Conservation (phyloP, 2,797 vertebrate species). For the Telmatherina bonti region DNA sequence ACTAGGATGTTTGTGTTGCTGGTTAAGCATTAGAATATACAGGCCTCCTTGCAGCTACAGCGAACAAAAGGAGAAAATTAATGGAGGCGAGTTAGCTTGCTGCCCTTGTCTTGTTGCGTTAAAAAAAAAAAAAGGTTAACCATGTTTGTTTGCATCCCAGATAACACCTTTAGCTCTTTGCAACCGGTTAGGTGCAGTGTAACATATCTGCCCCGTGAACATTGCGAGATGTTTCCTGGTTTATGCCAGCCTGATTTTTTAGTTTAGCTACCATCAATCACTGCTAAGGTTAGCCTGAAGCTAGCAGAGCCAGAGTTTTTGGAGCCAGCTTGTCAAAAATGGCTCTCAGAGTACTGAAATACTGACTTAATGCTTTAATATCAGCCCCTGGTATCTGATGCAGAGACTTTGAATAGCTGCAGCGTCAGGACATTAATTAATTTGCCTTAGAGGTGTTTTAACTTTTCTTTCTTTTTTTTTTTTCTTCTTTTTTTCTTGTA, state of each 20-base stretch:
- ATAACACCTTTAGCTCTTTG: slow-evolving; percentile 14
- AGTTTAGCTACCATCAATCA: slow-evolving; percentile 25
- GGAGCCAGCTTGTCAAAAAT: slow-evolving; percentile 46
- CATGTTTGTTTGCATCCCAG: slow-evolving; percentile 50
- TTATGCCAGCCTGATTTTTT: slow-evolving; percentile 12
- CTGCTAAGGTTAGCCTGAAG: slow-evolving; percentile 52
- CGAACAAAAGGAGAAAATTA: slow-evolving; percentile 84
- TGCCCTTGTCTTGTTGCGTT: slow-evolving; percentile 45
- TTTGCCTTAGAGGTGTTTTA: neutral
- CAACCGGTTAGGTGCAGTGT: slow-evolving; percentile 13
- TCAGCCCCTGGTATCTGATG: slow-evolving; percentile 3
- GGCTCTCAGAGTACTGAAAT: slow-evolving; percentile 52
- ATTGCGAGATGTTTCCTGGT: neutral
- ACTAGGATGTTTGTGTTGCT: slow-evolving; percentile 61
- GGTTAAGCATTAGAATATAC: slow-evolving; percentile 43
- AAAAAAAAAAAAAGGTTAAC: slow-evolving; percentile 60
- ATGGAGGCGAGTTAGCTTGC: slow-evolving; percentile 82
- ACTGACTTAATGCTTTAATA: slow-evolving; percentile 18
- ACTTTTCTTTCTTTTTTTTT: slow-evolving; percentile 31
- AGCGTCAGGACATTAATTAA: slow-evolving; percentile 5
- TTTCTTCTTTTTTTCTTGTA: too few relatives aligned
- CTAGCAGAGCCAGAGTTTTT: slow-evolving; percentile 53
- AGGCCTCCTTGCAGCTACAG: slow-evolving; percentile 72
- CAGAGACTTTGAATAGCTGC: neutral
- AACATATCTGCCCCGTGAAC: slow-evolving; percentile 6